Percentiles rank a stretch among this genome's conserved stretches.
These are phyloP conservation scores for Peromyscus melanophrys DNA, from an alignment of 2,797 vertebrate species.

Conservation along the genomic window DNA sequence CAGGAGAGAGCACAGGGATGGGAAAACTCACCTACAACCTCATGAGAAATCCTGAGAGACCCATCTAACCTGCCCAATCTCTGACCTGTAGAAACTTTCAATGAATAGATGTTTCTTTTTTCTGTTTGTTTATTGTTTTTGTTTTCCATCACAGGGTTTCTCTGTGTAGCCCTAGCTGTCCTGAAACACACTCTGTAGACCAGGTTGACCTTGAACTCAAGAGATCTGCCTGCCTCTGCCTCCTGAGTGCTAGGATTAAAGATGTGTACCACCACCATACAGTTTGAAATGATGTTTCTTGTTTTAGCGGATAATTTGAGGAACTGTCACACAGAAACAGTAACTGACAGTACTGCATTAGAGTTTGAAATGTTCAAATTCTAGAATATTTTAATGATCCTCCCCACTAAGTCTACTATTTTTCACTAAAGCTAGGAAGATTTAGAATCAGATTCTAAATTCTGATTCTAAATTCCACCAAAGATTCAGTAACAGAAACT, in stretches of 20 bases:
- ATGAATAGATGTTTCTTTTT: not conserved
- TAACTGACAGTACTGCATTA: not conserved
- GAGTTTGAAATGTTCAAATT: not conserved
- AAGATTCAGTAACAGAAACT: not conserved
- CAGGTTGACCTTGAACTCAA: not conserved
- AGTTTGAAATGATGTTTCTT: not conserved
- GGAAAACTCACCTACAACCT: not conserved
- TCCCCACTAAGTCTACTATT: not conserved
- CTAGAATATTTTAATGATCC: not conserved
- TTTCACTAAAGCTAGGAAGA: conserved; percentile 1
- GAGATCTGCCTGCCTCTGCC: not conserved
- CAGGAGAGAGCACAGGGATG: not conserved
- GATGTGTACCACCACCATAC: not conserved
- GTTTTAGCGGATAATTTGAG: not conserved
- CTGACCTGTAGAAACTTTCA: not conserved
- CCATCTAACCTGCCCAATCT: not conserved
- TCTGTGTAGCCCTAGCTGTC: not conserved
- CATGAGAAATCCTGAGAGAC: not conserved
- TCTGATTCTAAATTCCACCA: not conserved
- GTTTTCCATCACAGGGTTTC: not conserved
- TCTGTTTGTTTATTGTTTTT: not conserved
- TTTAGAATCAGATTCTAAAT: not conserved
- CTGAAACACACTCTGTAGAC: not conserved
- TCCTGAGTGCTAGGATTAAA: not conserved
- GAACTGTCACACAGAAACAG: not conserved